A percentile compares a stretch with the other conserved stretches of the same genome.
Evolutionary conservation across 2,113 vertebrate species (phyloP).

Genomic region (Entelurus aequoreus): DNA sequence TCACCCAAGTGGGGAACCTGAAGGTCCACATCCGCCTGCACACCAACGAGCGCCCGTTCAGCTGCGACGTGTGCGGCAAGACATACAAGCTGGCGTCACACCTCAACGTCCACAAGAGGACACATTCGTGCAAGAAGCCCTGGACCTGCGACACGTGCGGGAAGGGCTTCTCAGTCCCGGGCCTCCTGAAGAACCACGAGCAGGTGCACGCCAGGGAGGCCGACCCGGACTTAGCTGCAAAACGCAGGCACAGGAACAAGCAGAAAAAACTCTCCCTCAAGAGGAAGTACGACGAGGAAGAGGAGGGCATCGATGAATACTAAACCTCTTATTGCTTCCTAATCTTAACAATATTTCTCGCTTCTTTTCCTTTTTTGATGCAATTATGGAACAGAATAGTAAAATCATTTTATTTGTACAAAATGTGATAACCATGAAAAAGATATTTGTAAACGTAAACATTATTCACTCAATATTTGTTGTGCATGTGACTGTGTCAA

Average conservation of each 20-base stretch:
- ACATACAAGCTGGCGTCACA: constrained; percentile 68
- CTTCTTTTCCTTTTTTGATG: not conserved
- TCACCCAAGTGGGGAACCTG: constrained; percentile 64
- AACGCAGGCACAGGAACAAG: constrained; percentile 52
- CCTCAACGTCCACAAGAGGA: constrained; percentile 65
- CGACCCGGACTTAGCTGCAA: constrained; percentile 48
- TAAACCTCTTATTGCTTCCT: constrained; percentile 10
- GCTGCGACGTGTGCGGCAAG: constrained; percentile 65
- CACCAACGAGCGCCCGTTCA: constrained; percentile 65
- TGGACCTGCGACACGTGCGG: constrained; percentile 63
- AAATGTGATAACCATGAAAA: not conserved
- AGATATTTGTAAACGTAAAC: not conserved
- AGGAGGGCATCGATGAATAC: constrained; percentile 60
- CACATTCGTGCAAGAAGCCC: constrained; percentile 61
- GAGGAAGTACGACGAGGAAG: constrained; percentile 63
- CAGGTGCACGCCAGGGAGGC: constrained; percentile 50
- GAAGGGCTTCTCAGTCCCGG: constrained; percentile 60
- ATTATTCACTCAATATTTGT: no score
- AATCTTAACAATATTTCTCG: not conserved
- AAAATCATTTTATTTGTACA: not conserved
- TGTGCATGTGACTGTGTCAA: not conserved
- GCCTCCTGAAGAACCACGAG: constrained; percentile 65
- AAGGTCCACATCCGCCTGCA: constrained; percentile 65
- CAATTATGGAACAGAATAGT: not conserved
- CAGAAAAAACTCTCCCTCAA: constrained; percentile 61